Evolutionary conservation across 1,140 invertebrate genomes (phyloP).

Genomic region (Drosophila willistoni): DNA sequence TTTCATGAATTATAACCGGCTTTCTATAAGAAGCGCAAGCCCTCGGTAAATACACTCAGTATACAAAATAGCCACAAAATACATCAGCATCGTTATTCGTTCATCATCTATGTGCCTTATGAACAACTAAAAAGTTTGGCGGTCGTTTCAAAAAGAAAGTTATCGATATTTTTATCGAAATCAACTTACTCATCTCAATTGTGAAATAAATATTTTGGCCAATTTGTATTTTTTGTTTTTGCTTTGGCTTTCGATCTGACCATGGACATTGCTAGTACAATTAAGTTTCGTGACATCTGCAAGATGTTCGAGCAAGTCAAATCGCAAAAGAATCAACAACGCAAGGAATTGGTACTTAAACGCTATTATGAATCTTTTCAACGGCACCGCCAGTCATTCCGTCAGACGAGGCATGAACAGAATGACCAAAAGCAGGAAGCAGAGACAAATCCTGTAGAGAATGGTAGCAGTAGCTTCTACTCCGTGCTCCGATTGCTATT

Average conservation of each 20-base stretch:
- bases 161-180: background rate
- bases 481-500: conserved; percentile 89
- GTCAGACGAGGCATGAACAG: conserved; percentile 10
- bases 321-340: conserved; percentile 38
- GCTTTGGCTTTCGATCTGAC: background rate
- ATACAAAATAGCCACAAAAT: too few relatives aligned
- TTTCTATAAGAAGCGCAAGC: too few relatives aligned
- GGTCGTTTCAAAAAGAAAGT: too few relatives aligned
- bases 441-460: conserved; percentile 32
- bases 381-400: conserved; percentile 62
- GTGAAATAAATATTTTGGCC: conserved; percentile 32
- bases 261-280: conserved; percentile 65
- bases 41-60: too few relatives aligned
- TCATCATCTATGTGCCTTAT: too few relatives aligned
- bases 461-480: conserved; percentile 86
- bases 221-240: background rate
- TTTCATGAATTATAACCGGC: too few relatives aligned
- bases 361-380: conserved; percentile 74
- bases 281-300: conserved; percentile 74
- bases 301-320: conserved; percentile 66
- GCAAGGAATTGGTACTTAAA: conserved; percentile 61
- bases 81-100: too few relatives aligned
- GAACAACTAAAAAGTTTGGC: too few relatives aligned
- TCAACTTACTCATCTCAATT: conserved; percentile 10
- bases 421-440: background rate